Conservation (phyloP, 2,797 vertebrate species). For the Karalla daura region DNA sequence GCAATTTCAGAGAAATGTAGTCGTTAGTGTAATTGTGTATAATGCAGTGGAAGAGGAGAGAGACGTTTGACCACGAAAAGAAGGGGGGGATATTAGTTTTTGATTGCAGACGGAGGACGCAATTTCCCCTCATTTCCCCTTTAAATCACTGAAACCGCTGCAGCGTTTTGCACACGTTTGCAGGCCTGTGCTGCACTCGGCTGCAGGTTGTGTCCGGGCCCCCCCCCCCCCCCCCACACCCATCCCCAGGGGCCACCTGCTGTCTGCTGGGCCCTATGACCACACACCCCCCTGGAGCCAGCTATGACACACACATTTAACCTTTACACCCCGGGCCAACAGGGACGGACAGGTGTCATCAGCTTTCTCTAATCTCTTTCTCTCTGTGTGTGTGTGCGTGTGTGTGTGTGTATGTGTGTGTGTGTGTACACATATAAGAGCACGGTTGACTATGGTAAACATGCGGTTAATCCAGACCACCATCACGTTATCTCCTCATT, state of each 20-base stretch:
- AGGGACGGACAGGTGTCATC: conserved; percentile 71
- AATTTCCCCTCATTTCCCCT: conserved; percentile 53
- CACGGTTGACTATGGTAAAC: not conserved
- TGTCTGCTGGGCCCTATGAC: conserved; percentile 50
- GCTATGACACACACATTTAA: conserved; percentile 59
- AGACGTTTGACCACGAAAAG: conserved; percentile 14
- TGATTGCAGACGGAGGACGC: conserved; percentile 36
- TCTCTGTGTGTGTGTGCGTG: conserved; percentile 8
- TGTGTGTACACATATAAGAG: conserved; percentile 1
- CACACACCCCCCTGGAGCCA: conserved; percentile 65
- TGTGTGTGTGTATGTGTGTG: conserved; percentile 11
- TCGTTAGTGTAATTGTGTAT: conserved; percentile 45
- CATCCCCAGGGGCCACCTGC: conserved; percentile 61
- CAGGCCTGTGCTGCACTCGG: not conserved
- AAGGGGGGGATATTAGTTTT: conserved; percentile 41
- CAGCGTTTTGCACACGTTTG: not conserved
- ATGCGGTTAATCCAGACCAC: conserved; percentile 19
- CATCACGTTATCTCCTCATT: not conserved
- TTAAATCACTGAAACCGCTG: conserved; percentile 30
- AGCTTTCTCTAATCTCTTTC: conserved; percentile 13
- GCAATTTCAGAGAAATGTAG: conserved; percentile 28
- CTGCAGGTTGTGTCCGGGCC: conserved; percentile 8
- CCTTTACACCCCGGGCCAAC: conserved; percentile 52
- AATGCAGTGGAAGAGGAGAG: conserved; percentile 18
- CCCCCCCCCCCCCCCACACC: too few relatives aligned